These are phyloP conservation scores for Tethya wilhelma DNA, from an alignment of 37 sponge, comb jelly and placozoan species.

Conservation along the genomic window DNA sequence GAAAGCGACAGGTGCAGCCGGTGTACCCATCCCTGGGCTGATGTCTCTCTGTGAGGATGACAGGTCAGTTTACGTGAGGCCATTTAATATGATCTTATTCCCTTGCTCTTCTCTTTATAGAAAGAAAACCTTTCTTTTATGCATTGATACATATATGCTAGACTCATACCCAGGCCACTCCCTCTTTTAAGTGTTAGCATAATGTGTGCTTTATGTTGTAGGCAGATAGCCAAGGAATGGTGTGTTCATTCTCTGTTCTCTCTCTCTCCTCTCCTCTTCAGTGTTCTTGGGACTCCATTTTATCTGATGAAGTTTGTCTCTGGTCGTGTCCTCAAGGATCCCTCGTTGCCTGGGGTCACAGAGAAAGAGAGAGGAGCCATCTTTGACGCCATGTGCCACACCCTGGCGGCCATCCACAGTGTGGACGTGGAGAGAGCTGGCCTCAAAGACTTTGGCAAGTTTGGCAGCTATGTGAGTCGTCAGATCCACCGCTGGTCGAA, in stretches of 20 bases:
- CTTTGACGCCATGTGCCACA: constrained; percentile 19
- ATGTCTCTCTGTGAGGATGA: constrained; percentile 68
- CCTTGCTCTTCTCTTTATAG: background rate
- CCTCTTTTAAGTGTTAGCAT: too few relatives aligned
- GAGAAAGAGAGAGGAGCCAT: constrained; percentile 51
- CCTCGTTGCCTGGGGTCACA: constrained; percentile 45
- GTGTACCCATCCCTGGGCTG: constrained; percentile 72
- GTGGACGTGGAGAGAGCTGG: constrained; percentile 47
- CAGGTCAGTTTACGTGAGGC: constrained; percentile 27
- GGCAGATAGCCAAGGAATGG: too few relatives aligned
- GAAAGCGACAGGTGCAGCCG: constrained; percentile 46
- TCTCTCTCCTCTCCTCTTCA: constrained; percentile 10
- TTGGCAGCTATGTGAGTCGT: constrained; percentile 43
- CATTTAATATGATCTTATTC: background rate
- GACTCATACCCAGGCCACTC: background rate
- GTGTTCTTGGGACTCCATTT: constrained; percentile 86
- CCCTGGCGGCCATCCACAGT: constrained; percentile 66
- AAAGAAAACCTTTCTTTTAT: background rate
- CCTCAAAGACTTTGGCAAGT: constrained; percentile 69
- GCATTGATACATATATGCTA: background rate
- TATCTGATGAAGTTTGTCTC: constrained; percentile 75
- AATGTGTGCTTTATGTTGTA: too few relatives aligned
- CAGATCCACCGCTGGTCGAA: constrained; percentile 60
- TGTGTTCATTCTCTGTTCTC: background rate
- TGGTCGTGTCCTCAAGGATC: constrained; percentile 75